Conservation (phyloP, 2,888 invertebrate genomes). For the Mythimna ferrago region DNA sequence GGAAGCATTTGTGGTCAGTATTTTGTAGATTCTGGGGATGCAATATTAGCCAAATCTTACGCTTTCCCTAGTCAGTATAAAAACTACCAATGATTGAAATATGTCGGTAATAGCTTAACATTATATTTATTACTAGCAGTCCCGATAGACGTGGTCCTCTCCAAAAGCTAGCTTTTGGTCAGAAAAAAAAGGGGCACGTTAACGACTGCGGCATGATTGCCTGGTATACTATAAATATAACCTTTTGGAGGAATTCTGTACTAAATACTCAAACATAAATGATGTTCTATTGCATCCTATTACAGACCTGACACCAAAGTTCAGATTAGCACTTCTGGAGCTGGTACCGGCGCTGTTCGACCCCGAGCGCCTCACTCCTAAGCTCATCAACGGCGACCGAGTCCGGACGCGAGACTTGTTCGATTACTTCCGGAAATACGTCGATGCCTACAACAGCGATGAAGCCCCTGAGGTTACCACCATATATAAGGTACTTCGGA, state of each 20-base stretch:
- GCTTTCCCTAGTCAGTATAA: too few relatives aligned
- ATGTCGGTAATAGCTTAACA: too few relatives aligned
- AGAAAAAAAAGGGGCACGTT: too few relatives aligned
- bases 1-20: slow-evolving; percentile 93
- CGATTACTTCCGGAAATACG: slow-evolving; percentile 99
- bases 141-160: too few relatives aligned
- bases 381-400: slow-evolving; percentile 97
- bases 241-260: too few relatives aligned
- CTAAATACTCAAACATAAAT: too few relatives aligned
- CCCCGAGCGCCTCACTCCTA: slow-evolving; percentile 96
- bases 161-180: too few relatives aligned
- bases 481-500: slow-evolving; percentile 94
- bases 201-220: too few relatives aligned
- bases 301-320: slow-evolving; percentile 97
- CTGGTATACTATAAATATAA: too few relatives aligned
- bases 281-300: neutral
- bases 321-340: slow-evolving; percentile 94
- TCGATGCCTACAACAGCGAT: slow-evolving; percentile 98
- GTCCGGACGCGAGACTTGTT: slow-evolving; percentile 97
- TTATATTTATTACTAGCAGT: too few relatives aligned
- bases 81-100: too few relatives aligned
- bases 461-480: slow-evolving; percentile 99
- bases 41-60: too few relatives aligned
- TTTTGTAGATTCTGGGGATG: neutral
- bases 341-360: slow-evolving; percentile 96